A percentile compares a stretch with the other conserved stretches of the same genome.
Evolutionary conservation across 2,113 vertebrate species (phyloP).

Genomic region (Forbesichthys agassizii): DNA sequence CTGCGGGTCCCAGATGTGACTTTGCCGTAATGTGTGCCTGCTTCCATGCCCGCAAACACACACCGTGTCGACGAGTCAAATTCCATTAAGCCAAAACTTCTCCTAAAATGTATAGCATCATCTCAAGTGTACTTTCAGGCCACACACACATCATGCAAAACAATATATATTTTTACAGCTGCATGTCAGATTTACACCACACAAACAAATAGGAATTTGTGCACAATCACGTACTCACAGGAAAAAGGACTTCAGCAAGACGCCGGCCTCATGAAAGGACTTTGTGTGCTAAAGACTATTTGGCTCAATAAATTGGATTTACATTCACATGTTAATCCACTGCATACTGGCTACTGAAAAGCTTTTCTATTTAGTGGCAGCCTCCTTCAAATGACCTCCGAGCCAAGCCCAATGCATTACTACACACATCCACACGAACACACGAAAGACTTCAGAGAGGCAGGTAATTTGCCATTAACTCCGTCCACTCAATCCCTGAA

Average conservation of each 20-base stretch:
- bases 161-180: background rate
- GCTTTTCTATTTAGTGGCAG: conserved; percentile 42
- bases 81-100: too few relatives aligned
- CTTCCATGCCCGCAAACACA: too few relatives aligned
- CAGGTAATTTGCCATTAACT: conserved; percentile 64
- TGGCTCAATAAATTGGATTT: conserved; percentile 31
- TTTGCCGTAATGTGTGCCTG: too few relatives aligned
- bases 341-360: conserved; percentile 27
- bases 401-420: conserved; percentile 52
- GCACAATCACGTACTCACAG: background rate
- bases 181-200: background rate
- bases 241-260: conserved; percentile 1
- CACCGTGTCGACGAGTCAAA: too few relatives aligned
- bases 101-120: conserved; percentile 11
- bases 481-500: conserved; percentile 56
- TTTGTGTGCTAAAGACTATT: conserved; percentile 13
- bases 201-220: background rate
- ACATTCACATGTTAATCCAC: conserved; percentile 46
- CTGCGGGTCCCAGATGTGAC: too few relatives aligned
- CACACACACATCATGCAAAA: background rate
- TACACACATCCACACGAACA: conserved; percentile 29
- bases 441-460: conserved; percentile 38
- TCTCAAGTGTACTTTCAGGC: background rate
- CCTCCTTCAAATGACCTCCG: conserved; percentile 65
- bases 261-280: background rate